Base-by-base conservation (phyloP, 2,113 vertebrate genomes). In the Istiophorus platypterus region DNA sequence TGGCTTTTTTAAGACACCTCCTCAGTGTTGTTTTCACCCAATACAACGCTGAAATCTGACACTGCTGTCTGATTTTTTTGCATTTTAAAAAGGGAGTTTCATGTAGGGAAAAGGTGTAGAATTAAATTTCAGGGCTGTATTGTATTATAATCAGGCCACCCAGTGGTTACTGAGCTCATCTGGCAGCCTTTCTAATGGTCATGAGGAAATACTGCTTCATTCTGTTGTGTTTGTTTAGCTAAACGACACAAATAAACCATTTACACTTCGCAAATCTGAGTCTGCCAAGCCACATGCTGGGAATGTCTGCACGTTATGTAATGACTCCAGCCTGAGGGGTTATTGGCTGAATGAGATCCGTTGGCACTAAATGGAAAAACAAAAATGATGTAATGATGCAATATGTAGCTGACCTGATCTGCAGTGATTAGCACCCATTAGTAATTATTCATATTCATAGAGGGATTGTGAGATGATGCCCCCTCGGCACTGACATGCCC, bases 1-100 rank as follows among this genome's bases (percentile, higher is more conserved):
- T 57, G 29, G 47, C 61, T 7, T 51, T 71, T 68, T 47, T 47
- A 62, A 24, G 47, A 54, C 2, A n/a, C 62, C 74, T 64, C 69
- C 72, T 45, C 39, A 24, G 45, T 41, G 47, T 7, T 8, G 52
- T 22, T 34, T 34, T 34, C 6, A 34, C 3, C 51, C 22, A n/a
- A 22, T 52, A 22, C 22, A 14, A 51, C 5, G 20, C 34, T 57
- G 15, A 52, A 73, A 51, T 29, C 27, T 7, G 4, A 59, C 29
- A 27, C 57, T 11, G 7, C 4, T 31, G 24, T 63, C 34, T 20
- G 47, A 8, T 20, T 49, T 47, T 47, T 18, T 22, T 49, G 1
- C 7, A 47, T 47, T 47, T 47, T 4, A 47, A 6, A 45, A 49
- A 18, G 18, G 45, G 18, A 29, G 18, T 27, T 64, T 52, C 14